A percentile compares a stretch with the other conserved stretches of the same genome.
Evolutionary conservation across 2,113 vertebrate genomes (phyloP).

Genomic region (Leucoraja erinaceus): DNA sequence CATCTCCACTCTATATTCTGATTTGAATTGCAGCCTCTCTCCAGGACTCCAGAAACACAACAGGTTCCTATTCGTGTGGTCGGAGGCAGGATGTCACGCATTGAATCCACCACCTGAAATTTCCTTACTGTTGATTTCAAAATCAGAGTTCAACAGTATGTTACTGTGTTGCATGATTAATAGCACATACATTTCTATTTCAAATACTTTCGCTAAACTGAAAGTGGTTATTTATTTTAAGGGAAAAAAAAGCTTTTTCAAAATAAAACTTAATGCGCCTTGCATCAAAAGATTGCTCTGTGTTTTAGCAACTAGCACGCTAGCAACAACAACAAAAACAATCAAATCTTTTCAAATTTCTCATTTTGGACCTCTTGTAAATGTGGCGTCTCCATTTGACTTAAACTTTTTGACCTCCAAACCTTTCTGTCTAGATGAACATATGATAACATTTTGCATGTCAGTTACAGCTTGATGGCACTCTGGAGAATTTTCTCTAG

Average conservation of each 20-base stretch:
- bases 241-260: neutral
- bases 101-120: no score
- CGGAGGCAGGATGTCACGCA: neutral
- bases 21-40: neutral
- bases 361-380: neutral
- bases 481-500: neutral
- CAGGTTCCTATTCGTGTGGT: neutral
- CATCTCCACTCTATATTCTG: neutral
- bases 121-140: no score
- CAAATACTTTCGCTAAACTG: neutral
- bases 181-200: no score
- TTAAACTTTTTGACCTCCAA: neutral
- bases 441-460: conserved; percentile 8
- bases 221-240: neutral
- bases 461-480: neutral
- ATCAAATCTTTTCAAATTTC: neutral
- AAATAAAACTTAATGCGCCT: neutral
- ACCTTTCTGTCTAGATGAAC: neutral
- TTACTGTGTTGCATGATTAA: no score
- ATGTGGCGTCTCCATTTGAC: neutral
- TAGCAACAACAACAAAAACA: neutral
- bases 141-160: no score
- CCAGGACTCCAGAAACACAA: neutral
- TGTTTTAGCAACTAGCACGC: neutral
- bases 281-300: neutral